Conservation (phyloP, 2,888 invertebrate species). For the Pachydiplax longipennis region DNA sequence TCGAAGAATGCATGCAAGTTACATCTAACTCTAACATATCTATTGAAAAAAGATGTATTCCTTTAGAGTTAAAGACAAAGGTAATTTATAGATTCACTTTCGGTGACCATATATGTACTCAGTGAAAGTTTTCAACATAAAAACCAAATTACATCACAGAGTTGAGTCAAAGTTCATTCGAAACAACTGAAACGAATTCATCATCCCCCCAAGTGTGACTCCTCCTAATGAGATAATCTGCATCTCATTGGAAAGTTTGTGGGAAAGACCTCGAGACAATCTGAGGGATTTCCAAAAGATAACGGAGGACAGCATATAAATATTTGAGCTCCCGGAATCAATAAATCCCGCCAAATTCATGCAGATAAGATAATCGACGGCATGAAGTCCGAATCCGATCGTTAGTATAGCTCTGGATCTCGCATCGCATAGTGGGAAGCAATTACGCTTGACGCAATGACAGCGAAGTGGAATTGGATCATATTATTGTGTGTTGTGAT, state of each 20-base stretch:
- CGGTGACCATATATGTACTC: too few species aligned
- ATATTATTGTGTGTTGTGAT: not conserved
- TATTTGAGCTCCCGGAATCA: too few species aligned
- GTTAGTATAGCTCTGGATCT: not conserved
- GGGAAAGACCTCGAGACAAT: not conserved
- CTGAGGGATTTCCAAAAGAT: not conserved
- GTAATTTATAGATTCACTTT: too few species aligned
- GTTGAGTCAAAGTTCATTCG: not conserved
- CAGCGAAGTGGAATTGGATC: not conserved
- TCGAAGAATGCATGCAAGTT: too few species aligned
- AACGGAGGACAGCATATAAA: not conserved
- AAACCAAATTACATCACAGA: too few species aligned
- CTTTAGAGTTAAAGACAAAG: too few species aligned
- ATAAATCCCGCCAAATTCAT: not conserved
- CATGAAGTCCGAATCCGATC: not conserved
- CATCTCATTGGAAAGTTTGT: not conserved
- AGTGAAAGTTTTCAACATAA: too few species aligned
- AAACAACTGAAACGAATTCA: not conserved
- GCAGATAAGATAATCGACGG: not conserved
- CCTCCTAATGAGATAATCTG: not conserved
- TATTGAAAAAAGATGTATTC: too few species aligned
- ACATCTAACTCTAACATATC: too few species aligned
- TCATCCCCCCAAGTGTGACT: not conserved
- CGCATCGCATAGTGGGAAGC: not conserved
- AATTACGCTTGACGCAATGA: not conserved